phyloP scores from a whole-genome alignment of 2,888 invertebrate species.

The Lampropteryx suffumata region DNA sequence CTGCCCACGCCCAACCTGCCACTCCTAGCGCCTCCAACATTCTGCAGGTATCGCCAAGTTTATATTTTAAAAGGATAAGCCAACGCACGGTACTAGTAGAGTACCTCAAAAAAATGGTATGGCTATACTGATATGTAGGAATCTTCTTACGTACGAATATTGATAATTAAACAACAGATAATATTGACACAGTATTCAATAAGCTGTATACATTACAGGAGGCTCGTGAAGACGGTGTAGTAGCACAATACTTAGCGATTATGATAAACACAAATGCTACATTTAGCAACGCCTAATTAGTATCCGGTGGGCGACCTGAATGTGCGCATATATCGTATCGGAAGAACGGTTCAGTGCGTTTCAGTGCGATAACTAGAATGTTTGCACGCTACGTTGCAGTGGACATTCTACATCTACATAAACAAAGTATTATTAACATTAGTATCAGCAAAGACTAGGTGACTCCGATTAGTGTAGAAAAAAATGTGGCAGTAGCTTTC shows the following conservation, averaged over 20 bases:
- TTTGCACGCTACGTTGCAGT: conserved; percentile 11
- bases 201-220: not conserved
- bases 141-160: no score
- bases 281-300: conserved; percentile 12
- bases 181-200: no score
- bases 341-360: conserved; percentile 27
- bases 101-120: no score
- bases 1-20: conserved; percentile 23
- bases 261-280: not conserved
- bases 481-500: no score
- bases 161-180: no score
- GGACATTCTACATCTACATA: conserved; percentile 8
- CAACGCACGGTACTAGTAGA: not conserved
- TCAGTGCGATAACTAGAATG: conserved; percentile 16
- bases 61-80: not conserved
- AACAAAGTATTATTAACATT: no score
- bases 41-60: conserved; percentile 17
- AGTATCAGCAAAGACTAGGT: no score
- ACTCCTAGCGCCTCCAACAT: conserved; percentile 21
- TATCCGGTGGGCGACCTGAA: conserved; percentile 24
- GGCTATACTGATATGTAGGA: no score
- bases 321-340: conserved; percentile 15
- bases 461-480: no score
- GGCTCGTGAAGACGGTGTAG: not conserved
- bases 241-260: not conserved